Conservation (phyloP, 2,888 invertebrate genomes). For the Lepidochitona cinerea region DNA sequence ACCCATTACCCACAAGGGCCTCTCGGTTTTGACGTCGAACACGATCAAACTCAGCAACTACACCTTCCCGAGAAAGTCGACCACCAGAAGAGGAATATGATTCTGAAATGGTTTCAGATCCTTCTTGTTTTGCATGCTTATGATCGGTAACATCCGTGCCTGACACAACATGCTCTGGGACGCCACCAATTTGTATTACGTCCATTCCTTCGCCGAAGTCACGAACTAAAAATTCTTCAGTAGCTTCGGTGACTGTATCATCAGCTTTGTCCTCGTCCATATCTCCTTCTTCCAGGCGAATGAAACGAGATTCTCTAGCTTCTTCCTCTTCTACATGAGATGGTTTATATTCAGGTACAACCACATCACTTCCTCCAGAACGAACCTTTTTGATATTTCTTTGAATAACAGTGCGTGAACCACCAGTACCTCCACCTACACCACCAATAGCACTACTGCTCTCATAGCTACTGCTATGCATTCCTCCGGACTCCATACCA, state of each 20-base stretch:
- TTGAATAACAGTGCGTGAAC: neutral
- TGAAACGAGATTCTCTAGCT: neutral
- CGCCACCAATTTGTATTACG: neutral
- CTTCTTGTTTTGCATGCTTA: neutral
- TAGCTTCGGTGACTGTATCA: neutral
- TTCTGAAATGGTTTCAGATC: neutral
- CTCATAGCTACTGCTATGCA: no score
- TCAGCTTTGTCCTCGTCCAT: neutral
- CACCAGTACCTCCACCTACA: neutral
- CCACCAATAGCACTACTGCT: neutral
- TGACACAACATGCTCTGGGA: neutral
- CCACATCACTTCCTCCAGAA: neutral
- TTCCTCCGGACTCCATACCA: neutral
- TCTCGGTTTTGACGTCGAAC: neutral
- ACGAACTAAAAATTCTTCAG: neutral
- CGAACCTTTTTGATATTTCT: neutral
- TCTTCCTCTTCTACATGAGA: neutral
- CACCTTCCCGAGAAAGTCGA: no score
- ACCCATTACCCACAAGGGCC: neutral
- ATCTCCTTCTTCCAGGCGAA: neutral
- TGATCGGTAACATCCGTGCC: neutral
- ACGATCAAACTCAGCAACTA: neutral
- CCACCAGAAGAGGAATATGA: neutral
- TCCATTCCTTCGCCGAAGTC: neutral
- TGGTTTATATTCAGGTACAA: neutral